phyloP scores from a whole-genome alignment of 2,797 vertebrate species.

The Chelmon rostratus region DNA sequence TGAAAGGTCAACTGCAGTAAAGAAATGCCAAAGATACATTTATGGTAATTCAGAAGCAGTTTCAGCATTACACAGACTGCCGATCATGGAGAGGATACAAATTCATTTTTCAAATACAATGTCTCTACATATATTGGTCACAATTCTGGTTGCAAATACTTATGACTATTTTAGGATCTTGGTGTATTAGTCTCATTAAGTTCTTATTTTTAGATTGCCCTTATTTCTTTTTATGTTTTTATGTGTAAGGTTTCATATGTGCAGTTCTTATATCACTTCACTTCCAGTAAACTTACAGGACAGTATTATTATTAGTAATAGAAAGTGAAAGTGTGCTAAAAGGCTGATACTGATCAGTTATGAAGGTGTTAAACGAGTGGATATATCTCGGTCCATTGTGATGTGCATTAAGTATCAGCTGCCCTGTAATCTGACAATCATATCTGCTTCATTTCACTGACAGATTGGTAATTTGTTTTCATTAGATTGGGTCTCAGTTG shows the following conservation, averaged over 20 bases:
- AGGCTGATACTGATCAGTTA: constrained; percentile 14
- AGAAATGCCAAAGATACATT: constrained; percentile 7
- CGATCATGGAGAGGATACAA: neutral
- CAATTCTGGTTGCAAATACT: neutral
- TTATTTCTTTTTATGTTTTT: neutral
- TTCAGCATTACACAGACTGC: constrained; percentile 6
- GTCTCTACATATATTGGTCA: neutral
- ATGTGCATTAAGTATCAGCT: constrained; percentile 28
- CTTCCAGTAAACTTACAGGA: no score
- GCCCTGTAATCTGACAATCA: constrained; percentile 36
- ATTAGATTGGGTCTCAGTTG: constrained; percentile 47
- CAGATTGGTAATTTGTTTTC: constrained; percentile 46
- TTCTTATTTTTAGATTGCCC: constrained; percentile 2
- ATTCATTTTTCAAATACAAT: constrained; percentile 14
- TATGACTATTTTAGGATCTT: constrained; percentile 2
- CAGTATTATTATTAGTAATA: constrained; percentile 1
- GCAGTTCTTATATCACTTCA: no score
- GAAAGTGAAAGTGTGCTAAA: constrained; percentile 20
- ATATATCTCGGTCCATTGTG: constrained; percentile 12
- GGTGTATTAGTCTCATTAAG: neutral
- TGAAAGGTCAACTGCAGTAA: neutral
- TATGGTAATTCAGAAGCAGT: constrained; percentile 9
- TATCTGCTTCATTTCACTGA: constrained; percentile 47
- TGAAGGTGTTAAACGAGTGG: constrained; percentile 11
- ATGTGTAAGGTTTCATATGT: no score